A percentile compares a stretch with the other conserved stretches of the same genome.
Conservation (phyloP, 2,888 invertebrate genomes). For the Vesta saturnalis region DNA sequence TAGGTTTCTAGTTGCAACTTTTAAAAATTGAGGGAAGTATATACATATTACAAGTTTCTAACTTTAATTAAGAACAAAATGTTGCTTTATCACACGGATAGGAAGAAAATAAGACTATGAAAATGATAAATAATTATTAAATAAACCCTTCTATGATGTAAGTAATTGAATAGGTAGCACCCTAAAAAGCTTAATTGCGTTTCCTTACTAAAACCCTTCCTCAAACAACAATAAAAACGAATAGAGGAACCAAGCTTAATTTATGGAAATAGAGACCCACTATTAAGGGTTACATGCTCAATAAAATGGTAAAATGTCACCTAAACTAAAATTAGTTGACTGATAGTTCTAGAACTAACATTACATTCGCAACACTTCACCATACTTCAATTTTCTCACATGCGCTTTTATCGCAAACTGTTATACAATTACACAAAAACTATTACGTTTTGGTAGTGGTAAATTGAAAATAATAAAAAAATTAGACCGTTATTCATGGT, state of each 20-base stretch:
- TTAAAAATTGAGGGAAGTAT: too few species aligned
- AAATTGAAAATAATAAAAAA: neutral
- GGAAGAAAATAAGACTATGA: too few species aligned
- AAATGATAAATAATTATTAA: too few species aligned
- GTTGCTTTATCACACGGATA: too few species aligned
- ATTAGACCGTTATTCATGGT: neutral
- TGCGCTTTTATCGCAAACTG: neutral
- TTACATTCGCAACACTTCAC: neutral
- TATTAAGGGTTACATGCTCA: neutral
- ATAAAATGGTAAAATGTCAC: neutral
- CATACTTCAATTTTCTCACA: neutral
- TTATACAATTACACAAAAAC: neutral
- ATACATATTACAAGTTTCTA: too few species aligned
- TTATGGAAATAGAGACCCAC: neutral
- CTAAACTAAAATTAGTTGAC: neutral
- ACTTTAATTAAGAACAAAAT: too few species aligned
- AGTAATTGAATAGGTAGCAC: too few species aligned
- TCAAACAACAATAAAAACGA: too few species aligned
- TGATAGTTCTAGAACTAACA: neutral
- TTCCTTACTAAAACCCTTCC: too few species aligned
- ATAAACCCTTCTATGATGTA: too few species aligned
- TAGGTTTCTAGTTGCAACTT: too few species aligned
- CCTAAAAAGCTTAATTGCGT: too few species aligned
- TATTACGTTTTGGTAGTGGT: neutral
- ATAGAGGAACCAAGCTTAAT: neutral